Evolutionary conservation across 2,113 vertebrate genomes (phyloP).

Genomic region (Scatophagus argus): DNA sequence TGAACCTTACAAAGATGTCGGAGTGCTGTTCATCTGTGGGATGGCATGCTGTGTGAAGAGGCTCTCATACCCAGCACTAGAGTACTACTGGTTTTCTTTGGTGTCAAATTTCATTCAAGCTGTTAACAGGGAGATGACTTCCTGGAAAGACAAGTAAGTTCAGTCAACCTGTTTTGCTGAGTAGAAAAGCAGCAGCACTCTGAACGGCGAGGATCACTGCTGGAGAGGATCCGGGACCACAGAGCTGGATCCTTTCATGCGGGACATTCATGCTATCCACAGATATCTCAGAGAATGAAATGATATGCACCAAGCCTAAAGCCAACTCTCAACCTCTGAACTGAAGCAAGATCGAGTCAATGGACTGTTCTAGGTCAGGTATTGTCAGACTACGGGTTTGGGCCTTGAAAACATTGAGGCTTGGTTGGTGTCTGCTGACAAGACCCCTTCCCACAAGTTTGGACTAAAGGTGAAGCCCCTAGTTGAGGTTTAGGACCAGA

Average conservation of each 20-base stretch:
- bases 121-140: constrained; percentile 2
- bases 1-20: background rate
- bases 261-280: background rate
- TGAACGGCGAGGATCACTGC: background rate
- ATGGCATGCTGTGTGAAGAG: background rate
- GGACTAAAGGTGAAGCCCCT: background rate
- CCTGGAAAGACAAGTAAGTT: background rate
- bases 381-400: constrained; percentile 18
- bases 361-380: constrained; percentile 15
- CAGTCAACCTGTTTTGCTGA: background rate
- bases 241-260: background rate
- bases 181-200: constrained; percentile 23
- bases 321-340: background rate
- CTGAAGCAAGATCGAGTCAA: constrained; percentile 13
- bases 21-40: constrained; percentile 2
- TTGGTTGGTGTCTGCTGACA: background rate
- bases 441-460: background rate
- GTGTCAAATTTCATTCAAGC: constrained; percentile 1
- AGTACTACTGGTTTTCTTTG: constrained; percentile 14
- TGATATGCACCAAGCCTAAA: background rate
- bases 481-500: background rate
- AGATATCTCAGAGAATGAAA: background rate
- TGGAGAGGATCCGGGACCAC: background rate
- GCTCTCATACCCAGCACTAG: background rate
- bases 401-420: constrained; percentile 4